Base-by-base conservation (phyloP, 2,888 invertebrate genomes). In the Vesta saturnalis region DNA sequence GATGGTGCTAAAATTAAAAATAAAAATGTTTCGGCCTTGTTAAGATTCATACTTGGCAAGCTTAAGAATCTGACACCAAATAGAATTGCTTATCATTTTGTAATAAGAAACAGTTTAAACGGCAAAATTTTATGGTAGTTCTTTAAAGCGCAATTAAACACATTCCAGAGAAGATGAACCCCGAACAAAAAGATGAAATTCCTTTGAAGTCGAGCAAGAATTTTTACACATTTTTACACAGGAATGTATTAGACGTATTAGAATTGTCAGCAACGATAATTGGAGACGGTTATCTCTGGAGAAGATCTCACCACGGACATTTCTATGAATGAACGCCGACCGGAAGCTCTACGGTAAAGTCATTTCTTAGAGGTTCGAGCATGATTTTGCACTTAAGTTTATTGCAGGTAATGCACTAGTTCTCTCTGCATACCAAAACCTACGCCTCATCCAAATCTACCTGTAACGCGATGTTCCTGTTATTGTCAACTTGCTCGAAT, bases 341-440 rank as follows among this genome's bases (percentile, higher is more conserved):
- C 80, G 80, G 80, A 80, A 79, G 77, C 78, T 73, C 52, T 68
- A 73, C 72, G 71, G 73, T 74, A 75, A 78, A 76, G 76, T 77
- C 75, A 76, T 78, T 76, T 77, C 75, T 76, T 65, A 72, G 73
- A 61, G 77, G 75, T 72, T 70, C 69, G 76, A 82, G 82, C 83
- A 83, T 81, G 83, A 82, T 80, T 83, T 82, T 83, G 83, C 83
- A 83, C 83, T 83, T 82, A 83, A 81, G 70, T 82, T 81, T 82
- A 82, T 83, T 82, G 78, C 79, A 73, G 76, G 76, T 78, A 77
- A 76, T 62, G 70, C 62, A 68, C 65, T 68, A 60, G 62, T 71
- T 71, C 63, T 22, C 60, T 22, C 60, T 39, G 59, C 63, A 70
- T 67, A 64, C 69, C 65, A 56, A 69, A 54, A 63, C 62, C 62